phyloP scores from a whole-genome alignment of 2,888 invertebrate genomes.

The Rotaria macrura region DNA sequence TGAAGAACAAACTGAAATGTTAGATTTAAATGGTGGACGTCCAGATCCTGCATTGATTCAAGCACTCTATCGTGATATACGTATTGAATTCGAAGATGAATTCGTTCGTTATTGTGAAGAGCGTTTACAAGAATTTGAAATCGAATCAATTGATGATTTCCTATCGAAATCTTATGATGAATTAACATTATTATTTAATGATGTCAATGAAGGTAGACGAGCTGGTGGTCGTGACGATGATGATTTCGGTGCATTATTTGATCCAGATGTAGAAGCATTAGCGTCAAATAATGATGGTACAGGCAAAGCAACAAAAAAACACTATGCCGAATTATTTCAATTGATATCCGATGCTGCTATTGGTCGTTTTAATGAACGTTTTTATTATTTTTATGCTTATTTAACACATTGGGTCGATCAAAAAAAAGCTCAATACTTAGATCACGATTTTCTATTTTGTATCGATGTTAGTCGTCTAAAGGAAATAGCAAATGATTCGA shows the following conservation, averaged over 20 bases:
- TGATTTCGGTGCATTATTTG: not conserved
- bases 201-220: not conserved
- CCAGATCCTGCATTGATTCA: slow-evolving; percentile 23
- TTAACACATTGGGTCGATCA: slow-evolving; percentile 24
- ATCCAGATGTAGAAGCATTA: not conserved
- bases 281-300: slow-evolving; percentile 27
- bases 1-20: slow-evolving; percentile 19
- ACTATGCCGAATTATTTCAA: slow-evolving; percentile 27
- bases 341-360: slow-evolving; percentile 26
- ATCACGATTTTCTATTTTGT: slow-evolving; percentile 30
- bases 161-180: not conserved
- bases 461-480: slow-evolving; percentile 28
- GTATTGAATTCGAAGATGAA: slow-evolving; percentile 23
- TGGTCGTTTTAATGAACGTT: slow-evolving; percentile 17
- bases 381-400: slow-evolving; percentile 31
- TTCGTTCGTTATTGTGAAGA: slow-evolving; percentile 28
- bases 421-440: slow-evolving; percentile 28
- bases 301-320: slow-evolving; percentile 22
- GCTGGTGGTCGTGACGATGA: not conserved
- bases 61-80: slow-evolving; percentile 12
- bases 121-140: not conserved
- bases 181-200: not conserved
- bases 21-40: not conserved
- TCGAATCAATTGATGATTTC: slow-evolving; percentile 23
- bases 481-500: slow-evolving; percentile 1